phyloP scores from a whole-genome alignment of 1,140 invertebrate genomes.

The Pseudomyrmex gracilis region DNA sequence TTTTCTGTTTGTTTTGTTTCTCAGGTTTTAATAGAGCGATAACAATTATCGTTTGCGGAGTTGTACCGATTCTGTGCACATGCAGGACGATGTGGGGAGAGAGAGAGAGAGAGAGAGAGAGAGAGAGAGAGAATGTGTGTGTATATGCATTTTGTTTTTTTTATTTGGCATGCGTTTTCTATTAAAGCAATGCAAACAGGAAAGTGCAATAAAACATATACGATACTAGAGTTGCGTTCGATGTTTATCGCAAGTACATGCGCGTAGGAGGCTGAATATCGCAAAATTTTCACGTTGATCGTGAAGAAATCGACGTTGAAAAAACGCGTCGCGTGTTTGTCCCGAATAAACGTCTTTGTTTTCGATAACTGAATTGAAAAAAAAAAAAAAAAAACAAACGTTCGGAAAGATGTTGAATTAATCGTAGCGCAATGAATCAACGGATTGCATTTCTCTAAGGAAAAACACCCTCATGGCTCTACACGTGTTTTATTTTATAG shows the following conservation, averaged over 20 bases:
- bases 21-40: slow-evolving; percentile 20
- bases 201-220: slow-evolving; percentile 17
- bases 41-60: slow-evolving; percentile 31
- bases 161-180: slow-evolving; percentile 42
- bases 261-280: slow-evolving; percentile 24
- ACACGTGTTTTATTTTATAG: too few relatives aligned
- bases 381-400: not conserved
- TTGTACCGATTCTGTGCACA: slow-evolving; percentile 9
- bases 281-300: slow-evolving; percentile 34
- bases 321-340: not conserved
- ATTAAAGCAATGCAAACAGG: slow-evolving; percentile 51
- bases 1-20: slow-evolving; percentile 24
- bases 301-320: not conserved
- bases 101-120: too few relatives aligned
- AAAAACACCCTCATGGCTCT: too few relatives aligned
- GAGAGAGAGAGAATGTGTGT: too few relatives aligned
- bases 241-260: slow-evolving; percentile 35
- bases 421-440: too few relatives aligned
- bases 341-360: not conserved
- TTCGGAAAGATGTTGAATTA: not conserved
- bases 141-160: slow-evolving; percentile 33
- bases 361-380: slow-evolving; percentile 2
- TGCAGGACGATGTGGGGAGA: not conserved
- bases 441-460: too few relatives aligned
- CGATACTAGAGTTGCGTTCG: slow-evolving; percentile 31